Base-by-base conservation (phyloP, 2,888 invertebrate genomes). In the Rambutsinella grinnellia region DNA sequence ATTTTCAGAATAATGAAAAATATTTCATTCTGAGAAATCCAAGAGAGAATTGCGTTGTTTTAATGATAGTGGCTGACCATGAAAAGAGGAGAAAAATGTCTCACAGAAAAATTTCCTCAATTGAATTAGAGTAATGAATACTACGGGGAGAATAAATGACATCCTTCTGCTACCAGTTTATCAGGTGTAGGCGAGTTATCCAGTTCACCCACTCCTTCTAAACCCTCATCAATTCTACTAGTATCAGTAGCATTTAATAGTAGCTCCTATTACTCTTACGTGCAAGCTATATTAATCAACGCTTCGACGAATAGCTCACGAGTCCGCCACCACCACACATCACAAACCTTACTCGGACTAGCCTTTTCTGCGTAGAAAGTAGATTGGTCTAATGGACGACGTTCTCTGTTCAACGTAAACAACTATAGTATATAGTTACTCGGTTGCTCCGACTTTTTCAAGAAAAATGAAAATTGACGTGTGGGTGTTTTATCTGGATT, bases 141-240 rank as follows among this genome's bases (percentile, higher is more conserved):
- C 49, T 49, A n/a, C 19, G 3, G n/a, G n/a, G n/a, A 13, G 49
- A 8, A 49, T 8, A 17, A 49, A 3, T 13, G 36, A 8, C 36
- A 36, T 36, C 36, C 36, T 36, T 36, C 36, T 36, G 36, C 36
- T 36, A 5, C 49, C 49, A n/a, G n/a, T 49, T 49, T n/a, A n/a
- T n/a, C n/a, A n/a, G n/a, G n/a, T 57, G n/a, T 68, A 58, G 67
- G 67, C 67, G 67, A 68, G 58, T 28, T 68, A 53, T 69, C 69
- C 60, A 69, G 69, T 61, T 69, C 69, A 60, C 69, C 69, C 69
- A 69, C 69, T 69, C 60, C 23, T n/a, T 23, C 36, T 26, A 36
- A 36, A 5, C 36, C 13, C 36, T 36, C 13, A 8, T 36, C 36
- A 36, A 8, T 5, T 36, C 13, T 36, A 36, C 13, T 13, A 36